phyloP scores from a whole-genome alignment of 1,140 invertebrate genomes.

The Apis dorsata region DNA sequence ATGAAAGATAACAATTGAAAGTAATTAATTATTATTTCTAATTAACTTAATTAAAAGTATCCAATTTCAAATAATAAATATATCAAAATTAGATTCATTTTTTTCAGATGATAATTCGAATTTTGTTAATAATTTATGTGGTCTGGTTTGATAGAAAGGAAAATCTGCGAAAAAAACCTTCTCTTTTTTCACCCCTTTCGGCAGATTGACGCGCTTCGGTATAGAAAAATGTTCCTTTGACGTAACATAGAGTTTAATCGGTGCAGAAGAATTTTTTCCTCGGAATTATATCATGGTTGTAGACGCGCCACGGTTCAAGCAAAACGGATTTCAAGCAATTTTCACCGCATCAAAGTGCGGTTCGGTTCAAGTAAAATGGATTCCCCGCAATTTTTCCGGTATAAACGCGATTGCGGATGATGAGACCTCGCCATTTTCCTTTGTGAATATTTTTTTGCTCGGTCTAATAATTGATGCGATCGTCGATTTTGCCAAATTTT shows the following conservation, averaged over 20 bases:
- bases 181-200: background rate
- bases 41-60: background rate
- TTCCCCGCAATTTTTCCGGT: slow-evolving; percentile 41
- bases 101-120: background rate
- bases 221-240: slow-evolving; percentile 44
- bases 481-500: background rate
- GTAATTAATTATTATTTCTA: too few species aligned
- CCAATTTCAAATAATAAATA: too few species aligned
- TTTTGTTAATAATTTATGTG: background rate
- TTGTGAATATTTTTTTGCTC: slow-evolving; percentile 19
- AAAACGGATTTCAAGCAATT: slow-evolving; percentile 53
- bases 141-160: background rate
- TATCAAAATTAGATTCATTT: too few species aligned
- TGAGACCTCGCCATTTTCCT: slow-evolving; percentile 35
- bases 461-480: slow-evolving; percentile 22
- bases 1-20: too few species aligned
- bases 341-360: slow-evolving; percentile 47
- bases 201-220: too few species aligned
- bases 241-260: slow-evolving; percentile 38
- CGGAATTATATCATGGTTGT: slow-evolving; percentile 34
- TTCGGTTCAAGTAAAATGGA: slow-evolving; percentile 43
- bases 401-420: slow-evolving; percentile 41
- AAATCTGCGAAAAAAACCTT: background rate
- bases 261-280: slow-evolving; percentile 32
- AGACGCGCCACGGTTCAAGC: slow-evolving; percentile 30